phyloP scores from a whole-genome alignment of 2,888 invertebrate genomes.

The Nephrocerus scutellatus region DNA sequence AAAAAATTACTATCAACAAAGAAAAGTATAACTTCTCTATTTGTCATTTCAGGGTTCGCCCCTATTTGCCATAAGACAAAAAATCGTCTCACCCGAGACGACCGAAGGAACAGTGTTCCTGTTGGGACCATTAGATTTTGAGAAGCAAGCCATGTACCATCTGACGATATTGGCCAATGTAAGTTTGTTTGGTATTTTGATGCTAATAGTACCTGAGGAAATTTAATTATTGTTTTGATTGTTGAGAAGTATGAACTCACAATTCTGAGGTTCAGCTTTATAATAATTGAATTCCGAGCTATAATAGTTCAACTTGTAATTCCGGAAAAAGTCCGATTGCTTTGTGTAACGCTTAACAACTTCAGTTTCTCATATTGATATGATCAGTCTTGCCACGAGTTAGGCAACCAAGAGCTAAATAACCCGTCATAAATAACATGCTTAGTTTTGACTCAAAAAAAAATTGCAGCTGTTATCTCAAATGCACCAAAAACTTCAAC shows the following conservation, averaged over 20 bases:
- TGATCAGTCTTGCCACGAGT: no score
- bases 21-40: conserved; percentile 19
- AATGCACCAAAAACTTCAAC: no score
- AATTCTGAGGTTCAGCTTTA: background rate
- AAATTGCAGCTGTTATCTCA: no score
- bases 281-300: no score
- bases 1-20: no score
- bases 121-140: conserved; percentile 76
- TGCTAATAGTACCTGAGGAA: background rate
- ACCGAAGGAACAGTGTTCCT: conserved; percentile 75
- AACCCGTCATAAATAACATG: no score
- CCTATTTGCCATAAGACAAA: conserved; percentile 71
- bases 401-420: no score
- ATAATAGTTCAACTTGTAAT: no score
- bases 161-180: conserved; percentile 82
- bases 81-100: conserved; percentile 65
- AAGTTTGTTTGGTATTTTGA: conserved; percentile 44
- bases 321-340: no score
- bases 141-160: conserved; percentile 80
- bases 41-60: conserved; percentile 57
- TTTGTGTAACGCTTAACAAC: no score
- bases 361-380: no score
- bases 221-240: conserved; percentile 3
- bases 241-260: background rate
- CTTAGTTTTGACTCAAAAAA: no score